phyloP scores from a whole-genome alignment of 2,113 vertebrate species.

The Phoxinus phoxinus region DNA sequence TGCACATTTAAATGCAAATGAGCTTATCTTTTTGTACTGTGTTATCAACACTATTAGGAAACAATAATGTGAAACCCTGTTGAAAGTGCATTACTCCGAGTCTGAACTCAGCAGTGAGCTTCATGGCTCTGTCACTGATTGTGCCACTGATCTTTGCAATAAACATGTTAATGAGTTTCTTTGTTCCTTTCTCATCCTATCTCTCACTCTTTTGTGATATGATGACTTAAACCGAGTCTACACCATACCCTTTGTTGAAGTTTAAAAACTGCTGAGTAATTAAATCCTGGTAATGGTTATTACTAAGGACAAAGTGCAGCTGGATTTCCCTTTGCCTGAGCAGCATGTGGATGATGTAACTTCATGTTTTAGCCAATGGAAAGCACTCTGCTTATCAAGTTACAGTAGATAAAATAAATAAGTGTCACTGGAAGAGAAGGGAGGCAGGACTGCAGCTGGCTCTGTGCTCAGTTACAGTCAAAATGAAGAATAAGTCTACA shows the following conservation, averaged over 20 bases:
- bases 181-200: background rate
- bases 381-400: slow-evolving; percentile 48
- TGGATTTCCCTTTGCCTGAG: background rate
- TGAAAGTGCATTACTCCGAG: background rate
- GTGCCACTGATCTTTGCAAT: background rate
- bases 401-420: slow-evolving; percentile 49
- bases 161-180: background rate
- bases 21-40: background rate
- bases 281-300: slow-evolving; percentile 11
- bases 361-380: slow-evolving; percentile 47
- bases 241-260: slow-evolving; percentile 12
- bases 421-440: background rate
- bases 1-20: background rate
- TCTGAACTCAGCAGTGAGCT: background rate
- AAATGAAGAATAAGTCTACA: slow-evolving; percentile 63
- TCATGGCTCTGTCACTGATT: background rate
- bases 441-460: background rate
- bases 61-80: background rate
- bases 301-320: slow-evolving; percentile 49
- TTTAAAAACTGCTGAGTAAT: slow-evolving; percentile 44
- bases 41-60: slow-evolving; percentile 11
- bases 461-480: slow-evolving; percentile 52
- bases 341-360: slow-evolving; percentile 23
- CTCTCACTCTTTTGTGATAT: background rate
- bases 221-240: background rate